Evolutionary conservation across 2,888 invertebrate species (phyloP), one percentile per base, ranked within the genome.

Genomic region (Cryptus viduatorius): DNA sequence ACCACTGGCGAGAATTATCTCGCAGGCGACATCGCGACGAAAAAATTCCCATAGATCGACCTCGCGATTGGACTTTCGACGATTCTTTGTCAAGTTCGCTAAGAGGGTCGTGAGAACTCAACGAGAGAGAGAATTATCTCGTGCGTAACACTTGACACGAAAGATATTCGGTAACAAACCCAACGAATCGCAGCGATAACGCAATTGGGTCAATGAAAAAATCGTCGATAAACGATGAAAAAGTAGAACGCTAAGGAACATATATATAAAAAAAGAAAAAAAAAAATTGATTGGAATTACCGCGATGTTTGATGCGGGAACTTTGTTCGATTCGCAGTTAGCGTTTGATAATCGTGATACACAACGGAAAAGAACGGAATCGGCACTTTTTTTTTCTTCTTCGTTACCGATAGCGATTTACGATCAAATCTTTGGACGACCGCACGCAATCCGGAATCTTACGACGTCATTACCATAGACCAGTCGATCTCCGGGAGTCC

Each of bases 141-240:
- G n/a, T 10, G 37, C 50, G 64, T 19, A 53, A 64, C 29, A n/a
- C 71, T 71, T 64, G 48, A 4, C 14, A 12, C 14, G 29, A 10
- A 4, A 24, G 29, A 77, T 53, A 48, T 14, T 64, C 14, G 59
- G 24, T 61, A 46, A 16, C 24, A 12, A 19, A 64, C 24, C 56
- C 24, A 53, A n/a, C n/a, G 10, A 79, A 79, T 72, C n/a, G 24
- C 24, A 50, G 42, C 71, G 64, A 61, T 42, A 59, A n/a, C 37
- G 65, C 37, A 65, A 64, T 8, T 71, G n/a, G 24, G 65, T 29
- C 56, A n/a, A 75, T 16, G 4, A 75, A 65, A 53, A 24, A 44
- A 56, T 42, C 12, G 37, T 72, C n/a, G 59, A 72, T 56, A 24
- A 48, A 72, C 44, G 64, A 50, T 37, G 4, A 19, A 50, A 50